These are phyloP conservation scores for Pocota personata DNA, from an alignment of 2,888 invertebrate species.

Conservation along the genomic window DNA sequence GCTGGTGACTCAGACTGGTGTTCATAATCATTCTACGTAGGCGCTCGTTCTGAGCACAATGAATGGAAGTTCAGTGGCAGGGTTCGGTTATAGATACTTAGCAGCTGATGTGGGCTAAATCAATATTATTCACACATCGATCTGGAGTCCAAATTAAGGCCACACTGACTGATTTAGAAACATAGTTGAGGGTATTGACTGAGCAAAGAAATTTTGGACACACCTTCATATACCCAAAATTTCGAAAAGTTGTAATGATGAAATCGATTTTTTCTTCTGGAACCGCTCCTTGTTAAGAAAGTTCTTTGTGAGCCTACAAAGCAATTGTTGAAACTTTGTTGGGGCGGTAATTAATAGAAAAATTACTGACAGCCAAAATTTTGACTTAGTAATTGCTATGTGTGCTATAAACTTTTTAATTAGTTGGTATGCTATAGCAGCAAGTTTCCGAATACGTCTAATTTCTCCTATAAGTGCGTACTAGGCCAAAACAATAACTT, in stretches of 20 bases:
- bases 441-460: too few relatives aligned
- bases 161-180: neutral
- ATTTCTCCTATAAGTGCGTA: too few relatives aligned
- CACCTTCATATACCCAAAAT: neutral
- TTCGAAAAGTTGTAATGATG: neutral
- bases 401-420: too few relatives aligned
- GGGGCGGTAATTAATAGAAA: too few relatives aligned
- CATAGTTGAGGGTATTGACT: neutral
- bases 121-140: neutral
- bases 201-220: neutral
- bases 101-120: constrained; percentile 31
- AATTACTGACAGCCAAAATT: too few relatives aligned
- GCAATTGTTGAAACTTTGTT: too few relatives aligned
- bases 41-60: constrained; percentile 9
- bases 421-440: too few relatives aligned
- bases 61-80: constrained; percentile 42
- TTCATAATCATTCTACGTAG: constrained; percentile 45
- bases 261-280: neutral
- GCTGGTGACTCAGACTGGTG: constrained; percentile 55
- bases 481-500: too few relatives aligned
- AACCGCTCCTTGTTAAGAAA: neutral
- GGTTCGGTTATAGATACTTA: constrained; percentile 10
- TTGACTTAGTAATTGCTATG: too few relatives aligned
- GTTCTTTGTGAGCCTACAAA: neutral
- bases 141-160: neutral